Conservation (phyloP, 2,797 vertebrate species). For the Poecilia velifera region DNA sequence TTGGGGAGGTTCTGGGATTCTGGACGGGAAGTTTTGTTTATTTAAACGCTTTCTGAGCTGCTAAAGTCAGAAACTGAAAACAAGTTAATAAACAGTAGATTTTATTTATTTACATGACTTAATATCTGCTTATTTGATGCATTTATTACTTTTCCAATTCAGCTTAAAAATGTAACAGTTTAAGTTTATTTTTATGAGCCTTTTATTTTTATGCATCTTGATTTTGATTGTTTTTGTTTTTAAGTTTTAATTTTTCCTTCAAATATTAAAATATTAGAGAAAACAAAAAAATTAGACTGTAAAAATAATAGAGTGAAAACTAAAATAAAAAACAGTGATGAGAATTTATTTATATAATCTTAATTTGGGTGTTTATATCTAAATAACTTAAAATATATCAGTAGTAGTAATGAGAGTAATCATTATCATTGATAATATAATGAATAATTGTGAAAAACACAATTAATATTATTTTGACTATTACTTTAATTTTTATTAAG, state of each 20-base stretch:
- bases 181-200: neutral
- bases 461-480: neutral
- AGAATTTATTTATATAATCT: neutral
- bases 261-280: no score
- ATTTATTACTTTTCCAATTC: neutral
- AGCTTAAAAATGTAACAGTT: neutral
- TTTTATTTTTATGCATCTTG: neutral
- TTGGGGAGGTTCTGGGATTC: conserved; percentile 99
- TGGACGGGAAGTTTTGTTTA: conserved; percentile 57
- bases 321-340: neutral
- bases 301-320: neutral
- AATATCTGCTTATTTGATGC: neutral
- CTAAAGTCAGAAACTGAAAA: neutral
- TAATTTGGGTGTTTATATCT: neutral
- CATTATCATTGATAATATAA: neutral
- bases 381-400: neutral
- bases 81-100: neutral
- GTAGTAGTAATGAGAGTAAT: neutral
- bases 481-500: no score
- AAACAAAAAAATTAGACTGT: neutral
- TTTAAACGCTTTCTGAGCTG: neutral
- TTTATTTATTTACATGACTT: neutral
- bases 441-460: neutral
- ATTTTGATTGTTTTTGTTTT: neutral
- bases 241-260: no score